A percentile compares a stretch with the other conserved stretches of the same genome.
Conservation (phyloP, 53 echinoderm and acorn worm species). For the Arbacia lixula region DNA sequence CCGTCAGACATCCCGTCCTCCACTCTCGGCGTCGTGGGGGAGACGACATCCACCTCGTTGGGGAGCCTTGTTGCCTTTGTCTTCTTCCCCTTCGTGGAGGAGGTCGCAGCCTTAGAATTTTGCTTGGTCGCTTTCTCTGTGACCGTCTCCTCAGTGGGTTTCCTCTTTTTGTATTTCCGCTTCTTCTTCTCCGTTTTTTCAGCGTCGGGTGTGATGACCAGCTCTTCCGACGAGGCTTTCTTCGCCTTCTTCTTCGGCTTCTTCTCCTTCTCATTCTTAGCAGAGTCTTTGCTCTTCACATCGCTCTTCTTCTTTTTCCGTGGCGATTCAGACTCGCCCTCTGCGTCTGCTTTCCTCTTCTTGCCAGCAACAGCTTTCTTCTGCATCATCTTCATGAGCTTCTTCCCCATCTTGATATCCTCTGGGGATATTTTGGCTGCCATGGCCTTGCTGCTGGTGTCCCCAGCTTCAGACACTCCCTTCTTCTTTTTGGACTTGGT, state of each 20-base stretch:
- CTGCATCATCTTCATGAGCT: conserved; percentile 43
- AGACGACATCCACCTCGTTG: neutral
- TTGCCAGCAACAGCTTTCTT: conserved; percentile 23
- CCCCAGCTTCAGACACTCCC: conserved; percentile 1
- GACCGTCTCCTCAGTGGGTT: too few relatives aligned
- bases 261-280: neutral
- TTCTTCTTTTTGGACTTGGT: conserved; percentile 52
- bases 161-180: conserved; percentile 38
- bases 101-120: conserved; percentile 35
- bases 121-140: too few relatives aligned
- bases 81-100: conserved; percentile 26
- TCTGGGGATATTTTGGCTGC: neutral
- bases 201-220: conserved; percentile 6
- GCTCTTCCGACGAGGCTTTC: neutral
- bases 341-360: conserved; percentile 31
- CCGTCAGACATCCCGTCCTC: conserved; percentile 48
- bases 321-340: conserved; percentile 6
- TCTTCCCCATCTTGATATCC: conserved; percentile 28
- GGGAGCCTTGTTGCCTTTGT: neutral
- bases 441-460: conserved; percentile 1
- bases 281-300: neutral
- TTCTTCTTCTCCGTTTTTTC: conserved; percentile 41
- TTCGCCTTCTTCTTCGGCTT: conserved; percentile 23
- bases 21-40: conserved; percentile 1
- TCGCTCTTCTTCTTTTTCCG: conserved; percentile 45